A percentile compares a stretch with the other conserved stretches of the same genome.
These are phyloP conservation scores for Conistra vaccinii DNA, from an alignment of 2,888 invertebrate genomes.

Conservation along the genomic window DNA sequence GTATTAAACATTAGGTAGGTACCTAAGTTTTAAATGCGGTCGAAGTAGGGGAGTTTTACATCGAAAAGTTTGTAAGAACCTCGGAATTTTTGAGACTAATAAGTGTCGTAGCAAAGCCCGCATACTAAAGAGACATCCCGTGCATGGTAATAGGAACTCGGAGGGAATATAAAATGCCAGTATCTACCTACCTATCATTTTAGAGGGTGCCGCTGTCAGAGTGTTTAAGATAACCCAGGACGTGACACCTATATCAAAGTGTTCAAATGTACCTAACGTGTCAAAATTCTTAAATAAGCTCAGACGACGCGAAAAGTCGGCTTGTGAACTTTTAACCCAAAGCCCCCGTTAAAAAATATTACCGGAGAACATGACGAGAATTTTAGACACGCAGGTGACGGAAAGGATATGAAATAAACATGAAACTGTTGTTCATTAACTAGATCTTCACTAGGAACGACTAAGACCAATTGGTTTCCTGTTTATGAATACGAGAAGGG, in stretches of 20 bases:
- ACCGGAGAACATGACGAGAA: slow-evolving; percentile 55
- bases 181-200: slow-evolving; percentile 82
- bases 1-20: slow-evolving; percentile 89
- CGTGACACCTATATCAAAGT: slow-evolving; percentile 81
- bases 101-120: slow-evolving; percentile 85
- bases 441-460: slow-evolving; percentile 1
- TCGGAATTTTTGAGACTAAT: slow-evolving; percentile 89
- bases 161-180: slow-evolving; percentile 86
- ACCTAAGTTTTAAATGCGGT: slow-evolving; percentile 86
- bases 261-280: slow-evolving; percentile 73
- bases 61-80: slow-evolving; percentile 83
- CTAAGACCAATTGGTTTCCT: not conserved
- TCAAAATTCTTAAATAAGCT: slow-evolving; percentile 71
- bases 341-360: slow-evolving; percentile 59
- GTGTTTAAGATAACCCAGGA: slow-evolving; percentile 79
- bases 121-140: slow-evolving; percentile 87
- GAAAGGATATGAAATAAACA: slow-evolving; percentile 13
- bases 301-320: slow-evolving; percentile 58
- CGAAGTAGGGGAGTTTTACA: slow-evolving; percentile 81
- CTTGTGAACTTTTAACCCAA: slow-evolving; percentile 59
- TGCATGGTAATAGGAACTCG: slow-evolving; percentile 87
- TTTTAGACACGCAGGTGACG: slow-evolving; percentile 25
- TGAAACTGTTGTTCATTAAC: slow-evolving; percentile 16
- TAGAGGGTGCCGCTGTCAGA: slow-evolving; percentile 78
- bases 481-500: not conserved